These are phyloP conservation scores for Gorsachius goisagi DNA, from an alignment of 2,113 vertebrate species.

Conservation along the genomic window DNA sequence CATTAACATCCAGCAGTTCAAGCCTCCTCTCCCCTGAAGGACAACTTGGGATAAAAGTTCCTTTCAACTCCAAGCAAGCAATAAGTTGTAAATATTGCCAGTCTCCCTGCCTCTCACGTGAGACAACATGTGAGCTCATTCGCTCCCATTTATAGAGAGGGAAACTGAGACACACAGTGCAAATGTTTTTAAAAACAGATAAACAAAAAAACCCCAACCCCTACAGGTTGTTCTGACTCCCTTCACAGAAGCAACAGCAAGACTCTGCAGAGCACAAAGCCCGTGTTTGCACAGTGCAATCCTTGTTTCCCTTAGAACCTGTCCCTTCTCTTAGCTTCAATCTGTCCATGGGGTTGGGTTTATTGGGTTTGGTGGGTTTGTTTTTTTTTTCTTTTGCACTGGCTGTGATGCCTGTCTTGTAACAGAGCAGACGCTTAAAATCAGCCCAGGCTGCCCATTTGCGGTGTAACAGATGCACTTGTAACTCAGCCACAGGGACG, in stretches of 20 bases:
- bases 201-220: background rate
- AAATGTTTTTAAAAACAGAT: background rate
- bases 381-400: background rate
- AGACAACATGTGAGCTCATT: background rate
- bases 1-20: background rate
- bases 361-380: background rate
- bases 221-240: background rate
- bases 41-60: background rate
- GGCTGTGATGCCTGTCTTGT: background rate
- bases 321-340: background rate
- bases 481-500: background rate
- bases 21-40: background rate
- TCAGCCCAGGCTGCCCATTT: background rate
- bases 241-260: background rate
- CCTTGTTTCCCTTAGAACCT: rapidly evolving
- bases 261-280: background rate
- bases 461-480: background rate
- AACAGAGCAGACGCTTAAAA: background rate
- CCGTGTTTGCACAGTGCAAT: background rate
- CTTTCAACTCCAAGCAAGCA: background rate
- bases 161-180: background rate
- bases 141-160: background rate
- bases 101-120: background rate
- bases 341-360: background rate
- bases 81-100: background rate